Conservation (phyloP, 2,888 invertebrate genomes). For the Suillia variegata region DNA sequence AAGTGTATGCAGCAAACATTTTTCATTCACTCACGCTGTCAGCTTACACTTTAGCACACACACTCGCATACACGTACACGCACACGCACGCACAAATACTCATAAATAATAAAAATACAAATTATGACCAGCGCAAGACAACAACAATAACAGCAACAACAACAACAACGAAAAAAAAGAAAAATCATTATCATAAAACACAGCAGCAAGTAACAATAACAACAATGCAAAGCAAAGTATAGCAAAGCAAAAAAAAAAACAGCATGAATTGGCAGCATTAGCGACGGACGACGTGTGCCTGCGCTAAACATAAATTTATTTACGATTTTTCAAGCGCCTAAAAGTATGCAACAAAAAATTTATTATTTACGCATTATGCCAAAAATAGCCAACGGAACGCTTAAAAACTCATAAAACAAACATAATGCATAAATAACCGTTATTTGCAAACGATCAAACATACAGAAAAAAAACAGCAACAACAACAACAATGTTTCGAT, state of each 20-base stretch:
- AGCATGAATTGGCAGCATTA: not conserved
- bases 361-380: not conserved
- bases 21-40: too few relatives aligned
- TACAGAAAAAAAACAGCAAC: too few relatives aligned
- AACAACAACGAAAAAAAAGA: not conserved
- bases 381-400: not conserved
- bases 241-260: too few relatives aligned
- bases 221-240: too few relatives aligned
- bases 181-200: not conserved
- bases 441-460: constrained; percentile 3
- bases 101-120: constrained; percentile 7
- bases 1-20: too few relatives aligned
- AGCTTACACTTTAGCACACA: not conserved
- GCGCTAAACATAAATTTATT: too few relatives aligned
- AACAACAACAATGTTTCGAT: not conserved
- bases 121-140: not conserved
- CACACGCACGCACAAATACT: not conserved
- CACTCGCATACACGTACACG: not conserved
- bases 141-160: not conserved
- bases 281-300: too few relatives aligned
- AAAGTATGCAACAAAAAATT: not conserved
- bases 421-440: not conserved
- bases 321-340: too few relatives aligned
- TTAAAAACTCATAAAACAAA: too few relatives aligned
- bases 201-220: not conserved